phyloP scores from a whole-genome alignment of 2,797 vertebrate species.

The Paguma larvata region DNA sequence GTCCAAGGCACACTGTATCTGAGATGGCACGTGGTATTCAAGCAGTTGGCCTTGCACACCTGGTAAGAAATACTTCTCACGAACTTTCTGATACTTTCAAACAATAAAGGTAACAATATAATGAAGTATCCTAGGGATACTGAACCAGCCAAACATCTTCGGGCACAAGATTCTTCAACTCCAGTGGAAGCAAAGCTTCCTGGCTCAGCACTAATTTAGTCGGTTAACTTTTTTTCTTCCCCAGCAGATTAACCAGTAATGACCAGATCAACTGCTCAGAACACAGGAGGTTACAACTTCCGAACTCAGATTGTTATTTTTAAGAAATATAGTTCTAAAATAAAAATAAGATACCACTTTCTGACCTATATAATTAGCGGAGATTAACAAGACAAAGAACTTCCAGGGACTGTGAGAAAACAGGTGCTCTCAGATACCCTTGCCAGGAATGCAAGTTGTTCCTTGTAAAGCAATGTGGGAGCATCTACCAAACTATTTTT shows the following conservation, averaged over 20 bases:
- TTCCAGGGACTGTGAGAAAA: neutral
- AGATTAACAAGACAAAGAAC: slow-evolving; percentile 31
- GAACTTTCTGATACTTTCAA: slow-evolving; percentile 6
- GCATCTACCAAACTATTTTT: neutral
- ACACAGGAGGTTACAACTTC: neutral
- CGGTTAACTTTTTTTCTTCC: slow-evolving; percentile 3
- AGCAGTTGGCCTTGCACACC: neutral
- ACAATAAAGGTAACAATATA: neutral
- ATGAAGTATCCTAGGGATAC: neutral
- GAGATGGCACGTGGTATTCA: neutral
- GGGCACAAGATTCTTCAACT: neutral
- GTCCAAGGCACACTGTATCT: neutral
- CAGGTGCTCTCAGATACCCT: neutral
- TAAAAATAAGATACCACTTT: slow-evolving; percentile 25
- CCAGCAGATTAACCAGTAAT: neutral
- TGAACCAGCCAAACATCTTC: neutral
- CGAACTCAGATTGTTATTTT: neutral
- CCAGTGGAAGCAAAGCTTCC: neutral
- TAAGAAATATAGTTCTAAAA: neutral
- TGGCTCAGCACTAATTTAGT: neutral
- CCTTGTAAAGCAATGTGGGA: neutral
- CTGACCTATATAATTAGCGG: neutral
- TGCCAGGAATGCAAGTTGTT: neutral
- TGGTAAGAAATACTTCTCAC: neutral
- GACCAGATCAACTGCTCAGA: slow-evolving; percentile 7